Conservation (phyloP, 2,888 invertebrate species). For the Brachylomia viminalis region DNA sequence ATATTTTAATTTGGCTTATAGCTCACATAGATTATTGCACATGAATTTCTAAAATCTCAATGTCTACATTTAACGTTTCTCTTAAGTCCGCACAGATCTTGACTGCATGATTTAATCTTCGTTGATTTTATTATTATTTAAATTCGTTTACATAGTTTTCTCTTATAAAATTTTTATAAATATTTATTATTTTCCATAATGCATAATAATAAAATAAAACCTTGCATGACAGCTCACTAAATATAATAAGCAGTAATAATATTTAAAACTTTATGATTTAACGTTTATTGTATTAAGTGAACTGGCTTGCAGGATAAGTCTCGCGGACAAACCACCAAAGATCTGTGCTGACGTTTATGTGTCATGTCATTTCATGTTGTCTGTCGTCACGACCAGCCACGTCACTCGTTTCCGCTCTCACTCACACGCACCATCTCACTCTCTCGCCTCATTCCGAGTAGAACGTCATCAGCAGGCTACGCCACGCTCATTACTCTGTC, state of each 20-base stretch:
- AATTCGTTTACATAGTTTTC: background rate
- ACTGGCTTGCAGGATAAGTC: constrained; percentile 38
- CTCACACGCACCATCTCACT: constrained; percentile 89
- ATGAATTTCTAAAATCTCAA: constrained; percentile 13
- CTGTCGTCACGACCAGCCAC: constrained; percentile 84
- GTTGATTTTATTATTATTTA: background rate
- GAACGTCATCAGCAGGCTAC: constrained; percentile 74
- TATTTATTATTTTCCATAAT: background rate
- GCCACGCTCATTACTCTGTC: constrained; percentile 68
- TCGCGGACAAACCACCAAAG: constrained; percentile 21
- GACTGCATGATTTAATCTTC: constrained; percentile 2
- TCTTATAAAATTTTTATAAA: background rate
- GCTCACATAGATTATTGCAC: background rate
- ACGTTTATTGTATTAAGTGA: constrained; percentile 17
- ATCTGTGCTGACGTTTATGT: constrained; percentile 67
- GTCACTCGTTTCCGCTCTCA: constrained; percentile 89
- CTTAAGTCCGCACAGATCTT: constrained; percentile 57
- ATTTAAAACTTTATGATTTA: background rate
- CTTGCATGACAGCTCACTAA: constrained; percentile 34
- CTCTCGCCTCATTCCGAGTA: constrained; percentile 86
- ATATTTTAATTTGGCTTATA: background rate
- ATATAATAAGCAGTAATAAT: constrained; percentile 5
- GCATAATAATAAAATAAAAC: too few species aligned
- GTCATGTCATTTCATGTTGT: constrained; percentile 78
- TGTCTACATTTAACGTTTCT: constrained; percentile 65